Evolutionary conservation across 2,113 vertebrate genomes (phyloP).

Genomic region (Rallus limicola): DNA sequence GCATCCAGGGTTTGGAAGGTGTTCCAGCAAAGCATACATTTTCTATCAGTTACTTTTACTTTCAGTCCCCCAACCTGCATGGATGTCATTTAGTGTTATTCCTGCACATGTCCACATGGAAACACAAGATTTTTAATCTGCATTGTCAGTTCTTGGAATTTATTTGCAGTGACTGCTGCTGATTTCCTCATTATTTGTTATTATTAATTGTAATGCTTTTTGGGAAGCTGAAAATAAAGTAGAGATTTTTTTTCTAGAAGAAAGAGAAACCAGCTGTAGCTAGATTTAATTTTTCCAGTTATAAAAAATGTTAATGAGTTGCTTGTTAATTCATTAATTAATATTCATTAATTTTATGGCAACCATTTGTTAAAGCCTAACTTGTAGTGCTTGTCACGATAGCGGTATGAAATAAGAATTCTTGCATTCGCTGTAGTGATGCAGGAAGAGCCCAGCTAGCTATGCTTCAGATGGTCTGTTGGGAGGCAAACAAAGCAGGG

Average conservation of each 20-base stretch:
- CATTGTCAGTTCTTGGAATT: not conserved
- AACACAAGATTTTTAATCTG: not conserved
- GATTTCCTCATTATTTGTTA: not conserved
- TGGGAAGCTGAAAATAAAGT: not conserved
- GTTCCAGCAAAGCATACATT: not conserved
- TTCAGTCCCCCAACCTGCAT: not conserved
- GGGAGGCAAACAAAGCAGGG: not conserved
- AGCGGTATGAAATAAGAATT: not conserved
- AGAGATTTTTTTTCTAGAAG: not conserved
- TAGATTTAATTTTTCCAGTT: not conserved
- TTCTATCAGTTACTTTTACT: not conserved
- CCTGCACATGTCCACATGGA: not conserved
- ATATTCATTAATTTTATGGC: not conserved
- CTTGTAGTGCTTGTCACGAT: not conserved
- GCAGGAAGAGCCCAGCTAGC: not conserved
- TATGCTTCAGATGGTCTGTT: not conserved
- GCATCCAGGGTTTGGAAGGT: not conserved
- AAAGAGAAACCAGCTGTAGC: not conserved
- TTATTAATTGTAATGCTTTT: not conserved
- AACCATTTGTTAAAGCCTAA: not conserved
- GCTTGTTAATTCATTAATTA: not conserved
- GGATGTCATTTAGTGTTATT: not conserved
- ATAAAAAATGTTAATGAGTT: not conserved
- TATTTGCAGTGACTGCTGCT: not conserved
- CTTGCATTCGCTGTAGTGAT: not conserved